Base-by-base conservation (phyloP, 2,888 invertebrate species). In the Drosophila parthenogenetica region DNA sequence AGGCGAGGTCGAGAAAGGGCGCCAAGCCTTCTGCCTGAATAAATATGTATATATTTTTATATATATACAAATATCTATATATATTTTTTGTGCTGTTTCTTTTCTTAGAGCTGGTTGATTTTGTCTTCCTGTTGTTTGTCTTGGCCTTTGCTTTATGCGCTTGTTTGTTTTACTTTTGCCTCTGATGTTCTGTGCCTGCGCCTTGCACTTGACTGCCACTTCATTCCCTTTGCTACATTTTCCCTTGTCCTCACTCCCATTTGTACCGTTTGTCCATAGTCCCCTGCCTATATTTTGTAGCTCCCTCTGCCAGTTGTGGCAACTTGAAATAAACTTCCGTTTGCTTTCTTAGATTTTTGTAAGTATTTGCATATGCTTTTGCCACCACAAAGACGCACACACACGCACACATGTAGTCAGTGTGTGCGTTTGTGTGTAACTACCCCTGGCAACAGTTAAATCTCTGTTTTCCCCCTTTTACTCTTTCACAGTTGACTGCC, bases 261-360 rank as follows among this genome's bases (percentile, higher is more conserved):
- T 22, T 51, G 3, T 37, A 2, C 22, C 51, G 7, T 14, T 37
- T 37, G 35, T 37, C 13, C 35, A 13, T 17, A 13, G 13, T 29
- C 48, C 16, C 14, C 10, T 14, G 2, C 43, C 13, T 17, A 8
- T 10, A 25, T 4, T 17, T 10, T 17, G 1, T 40, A 16, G 16
- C 54, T 19, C 29, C 13, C 22, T 46, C 7, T 8, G n/a, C 11
- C 43, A 42, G 49, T 46, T 7, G 50, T 45, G 55, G 45, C 54
- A 64, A 73, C 79, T 76, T 70, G 69, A 77, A 79, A 81, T 79
- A 79, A 84, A 84, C 77, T 79, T 83, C 70, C 88, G 74, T 82
- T 87, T 73, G 72, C 61, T 77, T 72, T 75, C 78, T 73, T 67
- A 75, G 53, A 77, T 72, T 72, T 66, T 77, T 55, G 43, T 46